Evolutionary conservation across 2,113 vertebrate species (phyloP).

Genomic region (Pachyramphus minor): DNA sequence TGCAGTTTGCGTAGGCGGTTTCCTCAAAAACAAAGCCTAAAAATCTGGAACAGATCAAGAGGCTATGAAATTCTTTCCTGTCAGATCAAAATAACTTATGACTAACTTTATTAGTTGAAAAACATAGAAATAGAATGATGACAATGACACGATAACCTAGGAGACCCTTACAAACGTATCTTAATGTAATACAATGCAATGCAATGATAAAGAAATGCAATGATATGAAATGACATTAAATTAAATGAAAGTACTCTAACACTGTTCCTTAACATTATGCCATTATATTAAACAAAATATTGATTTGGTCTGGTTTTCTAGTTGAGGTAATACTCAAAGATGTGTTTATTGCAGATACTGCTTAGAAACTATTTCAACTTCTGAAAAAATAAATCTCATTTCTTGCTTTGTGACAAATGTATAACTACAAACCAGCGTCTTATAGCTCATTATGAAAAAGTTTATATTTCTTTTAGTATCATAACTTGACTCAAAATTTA

Average conservation of each 20-base stretch:
- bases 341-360: not conserved
- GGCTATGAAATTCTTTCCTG: not conserved
- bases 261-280: not conserved
- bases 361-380: not conserved
- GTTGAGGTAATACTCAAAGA: not conserved
- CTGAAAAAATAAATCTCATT: not conserved
- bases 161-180: accelerated
- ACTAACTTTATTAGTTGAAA: not conserved
- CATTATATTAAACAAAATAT: not conserved
- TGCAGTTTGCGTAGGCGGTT: accelerated
- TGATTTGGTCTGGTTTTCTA: not conserved
- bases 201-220: not conserved
- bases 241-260: not conserved
- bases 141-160: not conserved
- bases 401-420: not conserved
- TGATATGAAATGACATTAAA: not conserved
- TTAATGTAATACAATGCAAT: not conserved
- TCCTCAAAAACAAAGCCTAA: not conserved
- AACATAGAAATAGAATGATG: not conserved
- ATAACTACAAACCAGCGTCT: not conserved
- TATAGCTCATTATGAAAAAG: not conserved
- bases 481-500: not conserved
- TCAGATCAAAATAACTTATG: not conserved
- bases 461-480: not conserved
- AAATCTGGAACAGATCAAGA: not conserved